Evolutionary conservation across 2,797 vertebrate genomes (phyloP).

Genomic region (Chelmon rostratus): DNA sequence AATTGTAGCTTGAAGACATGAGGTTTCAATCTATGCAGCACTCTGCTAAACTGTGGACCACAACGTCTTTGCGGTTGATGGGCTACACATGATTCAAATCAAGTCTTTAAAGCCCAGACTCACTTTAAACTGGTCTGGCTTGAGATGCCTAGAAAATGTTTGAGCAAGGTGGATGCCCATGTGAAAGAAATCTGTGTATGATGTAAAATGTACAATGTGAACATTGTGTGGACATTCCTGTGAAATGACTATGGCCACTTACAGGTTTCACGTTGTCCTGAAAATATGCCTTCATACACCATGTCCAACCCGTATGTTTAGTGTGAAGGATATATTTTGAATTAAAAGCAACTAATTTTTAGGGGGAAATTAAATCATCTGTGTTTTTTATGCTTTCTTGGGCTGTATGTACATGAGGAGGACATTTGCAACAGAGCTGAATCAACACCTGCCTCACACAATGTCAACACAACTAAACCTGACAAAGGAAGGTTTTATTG

Average conservation of each 20-base stretch:
- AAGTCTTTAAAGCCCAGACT: slow-evolving; percentile 64
- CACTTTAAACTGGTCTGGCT: slow-evolving; percentile 20
- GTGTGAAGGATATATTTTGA: background rate
- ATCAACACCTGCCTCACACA: background rate
- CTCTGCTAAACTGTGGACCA: slow-evolving; percentile 29
- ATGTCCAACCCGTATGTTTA: background rate
- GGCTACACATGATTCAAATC: slow-evolving; percentile 73
- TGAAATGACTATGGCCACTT: background rate
- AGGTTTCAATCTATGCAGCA: slow-evolving; percentile 59
- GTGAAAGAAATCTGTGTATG: background rate
- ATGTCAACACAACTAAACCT: slow-evolving; percentile 6
- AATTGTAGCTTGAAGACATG: slow-evolving; percentile 58
- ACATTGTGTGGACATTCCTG: background rate
- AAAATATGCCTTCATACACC: background rate
- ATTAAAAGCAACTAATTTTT: background rate
- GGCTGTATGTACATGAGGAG: background rate
- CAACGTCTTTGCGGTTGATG: slow-evolving; percentile 59
- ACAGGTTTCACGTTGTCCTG: background rate
- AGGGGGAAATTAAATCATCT: background rate
- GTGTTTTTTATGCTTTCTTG: background rate
- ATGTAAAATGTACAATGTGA: background rate
- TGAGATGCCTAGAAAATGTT: slow-evolving; percentile 8
- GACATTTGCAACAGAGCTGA: background rate
- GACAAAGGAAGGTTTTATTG: background rate
- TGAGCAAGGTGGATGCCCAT: background rate